phyloP scores from a whole-genome alignment of 2,797 vertebrate species.

The Darevskia mixta region DNA sequence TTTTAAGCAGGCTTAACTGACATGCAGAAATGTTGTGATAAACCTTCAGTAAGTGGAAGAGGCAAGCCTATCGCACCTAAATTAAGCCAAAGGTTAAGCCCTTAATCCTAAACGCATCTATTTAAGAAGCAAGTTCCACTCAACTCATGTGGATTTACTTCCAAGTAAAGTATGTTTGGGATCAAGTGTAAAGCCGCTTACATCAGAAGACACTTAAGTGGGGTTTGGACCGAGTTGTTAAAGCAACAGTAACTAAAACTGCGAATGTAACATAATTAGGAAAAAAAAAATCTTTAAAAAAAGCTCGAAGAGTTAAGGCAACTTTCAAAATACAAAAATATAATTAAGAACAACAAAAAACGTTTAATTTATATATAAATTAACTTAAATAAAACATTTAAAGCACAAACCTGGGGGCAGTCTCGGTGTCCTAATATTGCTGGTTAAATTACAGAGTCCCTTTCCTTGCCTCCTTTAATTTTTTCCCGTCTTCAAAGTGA shows the following conservation, averaged over 20 bases:
- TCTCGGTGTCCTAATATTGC: neutral
- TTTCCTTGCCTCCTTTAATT: neutral
- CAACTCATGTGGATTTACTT: neutral
- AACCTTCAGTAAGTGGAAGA: neutral
- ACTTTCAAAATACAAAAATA: neutral
- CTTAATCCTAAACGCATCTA: neutral
- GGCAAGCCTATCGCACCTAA: neutral
- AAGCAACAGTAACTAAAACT: neutral
- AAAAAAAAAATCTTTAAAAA: too few relatives aligned
- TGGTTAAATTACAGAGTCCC: neutral
- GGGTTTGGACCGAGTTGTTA: neutral
- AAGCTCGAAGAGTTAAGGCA: neutral
- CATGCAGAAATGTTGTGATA: neutral
- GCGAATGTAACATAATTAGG: neutral
- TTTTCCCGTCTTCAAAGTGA: conserved; percentile 13
- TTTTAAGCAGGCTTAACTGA: neutral
- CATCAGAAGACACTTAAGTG: neutral
- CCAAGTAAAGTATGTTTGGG: neutral
- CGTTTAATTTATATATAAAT: neutral
- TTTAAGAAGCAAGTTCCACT: neutral
- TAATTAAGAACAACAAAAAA: neutral
- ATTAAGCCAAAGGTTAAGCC: neutral
- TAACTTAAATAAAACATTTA: neutral
- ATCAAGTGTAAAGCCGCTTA: neutral
- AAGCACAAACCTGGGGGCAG: neutral